phyloP scores from a whole-genome alignment of 2,888 invertebrate genomes.

The Apocheima hispidaria region DNA sequence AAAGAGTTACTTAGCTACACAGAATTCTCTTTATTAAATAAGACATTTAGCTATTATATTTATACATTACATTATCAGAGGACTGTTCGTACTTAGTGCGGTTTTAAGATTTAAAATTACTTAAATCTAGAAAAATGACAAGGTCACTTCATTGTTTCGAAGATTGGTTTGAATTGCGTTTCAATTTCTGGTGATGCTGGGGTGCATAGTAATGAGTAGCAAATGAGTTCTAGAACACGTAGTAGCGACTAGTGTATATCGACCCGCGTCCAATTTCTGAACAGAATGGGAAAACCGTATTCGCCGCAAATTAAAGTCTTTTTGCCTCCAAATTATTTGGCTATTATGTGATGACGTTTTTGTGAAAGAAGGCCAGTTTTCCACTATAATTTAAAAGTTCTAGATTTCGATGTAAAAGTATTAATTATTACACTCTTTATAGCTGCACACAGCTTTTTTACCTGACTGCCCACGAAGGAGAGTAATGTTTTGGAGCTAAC shows the following conservation, averaged over 20 bases:
- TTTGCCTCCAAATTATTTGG: slow-evolving; percentile 37
- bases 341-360: slow-evolving; percentile 27
- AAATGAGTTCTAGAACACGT: slow-evolving; percentile 29
- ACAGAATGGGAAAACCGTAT: slow-evolving; percentile 44
- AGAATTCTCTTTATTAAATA: too few species aligned
- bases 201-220: slow-evolving; percentile 20
- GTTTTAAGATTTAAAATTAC: slow-evolving; percentile 5
- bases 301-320: slow-evolving; percentile 37
- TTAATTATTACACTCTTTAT: neutral
- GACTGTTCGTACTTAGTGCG: neutral
- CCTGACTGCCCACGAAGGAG: neutral
- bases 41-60: too few species aligned
- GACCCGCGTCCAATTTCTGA: slow-evolving; percentile 37
- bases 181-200: slow-evolving; percentile 19
- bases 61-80: neutral
- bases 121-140: slow-evolving; percentile 13
- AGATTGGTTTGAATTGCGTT: slow-evolving; percentile 11
- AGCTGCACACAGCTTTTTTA: neutral
- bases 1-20: too few species aligned
- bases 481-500: too few species aligned
- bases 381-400: neutral
- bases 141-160: slow-evolving; percentile 22
- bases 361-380: neutral
- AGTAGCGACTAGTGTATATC: slow-evolving; percentile 27
- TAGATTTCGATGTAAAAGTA: neutral